phyloP scores from a whole-genome alignment of 2,113 vertebrate species.

The Scomber scombrus region DNA sequence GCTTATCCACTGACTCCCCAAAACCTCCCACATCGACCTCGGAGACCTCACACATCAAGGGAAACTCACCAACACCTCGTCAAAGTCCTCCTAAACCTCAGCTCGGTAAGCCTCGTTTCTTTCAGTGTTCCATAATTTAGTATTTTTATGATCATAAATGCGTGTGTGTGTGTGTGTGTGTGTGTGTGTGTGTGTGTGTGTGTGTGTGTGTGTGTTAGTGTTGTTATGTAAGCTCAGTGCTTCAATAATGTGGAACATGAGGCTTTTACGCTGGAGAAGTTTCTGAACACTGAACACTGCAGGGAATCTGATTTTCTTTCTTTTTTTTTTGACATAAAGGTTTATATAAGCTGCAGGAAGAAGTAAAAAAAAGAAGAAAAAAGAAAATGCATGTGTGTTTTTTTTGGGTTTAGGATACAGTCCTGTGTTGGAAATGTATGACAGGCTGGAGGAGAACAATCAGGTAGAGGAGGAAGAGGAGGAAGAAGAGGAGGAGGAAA shows the following conservation, averaged over 20 bases:
- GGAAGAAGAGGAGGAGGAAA: constrained; percentile 15
- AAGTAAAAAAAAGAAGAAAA: constrained; percentile 52
- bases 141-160: too few species aligned
- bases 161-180: too few species aligned
- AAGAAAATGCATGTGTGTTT: constrained; percentile 27
- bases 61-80: too few species aligned
- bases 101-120: too few species aligned
- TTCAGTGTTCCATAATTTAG: not conserved
- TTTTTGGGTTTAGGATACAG: constrained; percentile 18
- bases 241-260: constrained; percentile 12
- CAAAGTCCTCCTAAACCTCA: not conserved
- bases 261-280: constrained; percentile 5
- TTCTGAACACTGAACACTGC: not conserved
- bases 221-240: not conserved
- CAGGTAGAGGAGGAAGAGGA: constrained; percentile 22
- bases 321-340: too few species aligned
- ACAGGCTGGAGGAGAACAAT: constrained; percentile 48
- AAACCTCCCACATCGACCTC: not conserved
- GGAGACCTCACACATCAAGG: not conserved
- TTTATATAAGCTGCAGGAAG: constrained; percentile 16
- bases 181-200: too few species aligned
- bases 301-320: constrained; percentile 23
- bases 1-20: not conserved
- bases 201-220: not conserved
- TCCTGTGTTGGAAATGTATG: constrained; percentile 60